Base-by-base conservation (phyloP, 1,140 invertebrate species). In the Drosophila sulfurigaster region DNA sequence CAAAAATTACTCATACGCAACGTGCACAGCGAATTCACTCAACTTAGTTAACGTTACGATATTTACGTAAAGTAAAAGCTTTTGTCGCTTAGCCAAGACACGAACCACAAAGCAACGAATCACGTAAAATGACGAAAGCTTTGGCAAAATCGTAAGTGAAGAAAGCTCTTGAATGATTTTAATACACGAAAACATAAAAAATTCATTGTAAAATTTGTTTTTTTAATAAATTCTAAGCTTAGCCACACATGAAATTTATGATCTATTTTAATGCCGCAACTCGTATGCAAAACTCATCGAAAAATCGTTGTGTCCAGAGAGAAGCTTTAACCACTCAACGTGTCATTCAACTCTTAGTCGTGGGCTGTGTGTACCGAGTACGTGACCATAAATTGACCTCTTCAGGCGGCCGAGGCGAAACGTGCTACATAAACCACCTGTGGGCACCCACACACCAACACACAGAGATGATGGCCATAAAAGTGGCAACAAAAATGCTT, bases 351-450 rank as follows among this genome's bases (percentile, higher is more conserved):
- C 73, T 70, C 43, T 3, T 15, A 56, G 45, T 16, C 16, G 8
- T 52, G 13, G 30, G 15, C 20, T 25, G 20, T 25, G 3, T 25
- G 20, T 25, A 25, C 6, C 69, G 28, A 7, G 71, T 71, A 83
- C 82, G 83, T 87, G 82, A 71, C 73, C 65, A 80, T 88, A 87
- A 83, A 79, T 75, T 82, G 83, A 86, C 72, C 82, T 63, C 65
- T 72, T 25, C 66, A 35, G 52, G 65, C 72, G 54, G 73, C 38
- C 38, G 43, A 63, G 49, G 38, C 60, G 48, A 52, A 54, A 65
- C 67, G 59, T 69, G 66, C 57, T 20, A 46, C 51, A 56, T 30
- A 74, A 70, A 69, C 82, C 82, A 87, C 82, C 82, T 87, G 82
- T 87, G 80, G 82, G 35, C 77, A 66, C 13, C 57, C 57, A 6